phyloP scores from a whole-genome alignment of 2,113 vertebrate species.

The Pseudopodoces humilis region DNA sequence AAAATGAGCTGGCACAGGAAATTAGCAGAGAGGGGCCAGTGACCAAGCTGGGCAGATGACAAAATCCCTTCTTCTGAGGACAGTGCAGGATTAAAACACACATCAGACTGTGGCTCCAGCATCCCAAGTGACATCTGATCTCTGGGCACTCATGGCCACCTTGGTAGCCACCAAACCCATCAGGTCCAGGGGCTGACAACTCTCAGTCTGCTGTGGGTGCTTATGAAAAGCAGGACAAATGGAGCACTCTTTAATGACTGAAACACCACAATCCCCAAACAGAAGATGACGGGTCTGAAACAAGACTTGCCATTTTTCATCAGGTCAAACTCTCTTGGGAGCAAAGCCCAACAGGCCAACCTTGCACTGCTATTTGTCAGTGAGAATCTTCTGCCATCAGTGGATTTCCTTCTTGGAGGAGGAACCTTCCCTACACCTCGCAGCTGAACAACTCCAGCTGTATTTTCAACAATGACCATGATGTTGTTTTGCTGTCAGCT shows the following conservation, averaged over 20 bases:
- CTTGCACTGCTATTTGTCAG: fast-evolving
- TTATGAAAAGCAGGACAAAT: not conserved
- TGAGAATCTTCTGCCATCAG: not conserved
- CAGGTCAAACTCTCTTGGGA: not conserved
- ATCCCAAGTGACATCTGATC: not conserved
- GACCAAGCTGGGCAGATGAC: not conserved
- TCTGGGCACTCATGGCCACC: not conserved
- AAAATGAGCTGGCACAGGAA: not conserved
- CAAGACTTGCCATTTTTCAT: not conserved
- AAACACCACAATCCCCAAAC: not conserved
- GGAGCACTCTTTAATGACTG: not conserved
- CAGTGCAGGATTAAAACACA: not conserved
- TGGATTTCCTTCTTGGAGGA: not conserved
- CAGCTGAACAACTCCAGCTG: not conserved
- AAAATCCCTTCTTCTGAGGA: not conserved
- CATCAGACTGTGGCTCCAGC: not conserved
- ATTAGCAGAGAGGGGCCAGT: not conserved
- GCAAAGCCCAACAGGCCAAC: not conserved
- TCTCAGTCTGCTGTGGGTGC: not conserved
- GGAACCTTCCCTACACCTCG: not conserved
- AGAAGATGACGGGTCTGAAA: not conserved
- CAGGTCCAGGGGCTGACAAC: not conserved
- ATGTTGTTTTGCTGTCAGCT: not conserved
- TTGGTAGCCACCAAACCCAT: fast-evolving
- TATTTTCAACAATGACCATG: not conserved